These are phyloP conservation scores for human (Homo sapiens) DNA, from an alignment of 2,113 vertebrate genomes.

Conservation along the genomic window GRCh38 chr1:6406001-6406500, in stretches of 20 bases:
- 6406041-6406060: background rate
- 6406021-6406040: too few species aligned
- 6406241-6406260: too few species aligned
- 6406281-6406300: too few species aligned
- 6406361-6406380: background rate
- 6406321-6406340: too few species aligned
- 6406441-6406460: too few species aligned
- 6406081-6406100: background rate
- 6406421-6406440: background rate
- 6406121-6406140: background rate
- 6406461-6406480: too few species aligned
- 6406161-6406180: background rate
- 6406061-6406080: too few species aligned
- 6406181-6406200: background rate
- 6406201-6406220: background rate
- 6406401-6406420: background rate
- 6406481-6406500: too few species aligned
- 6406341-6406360: too few species aligned
- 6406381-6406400: background rate
- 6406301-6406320: too few species aligned
- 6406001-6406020: background rate
- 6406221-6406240: background rate
- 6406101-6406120: background rate
- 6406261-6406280: too few species aligned
- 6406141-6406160: background rate